Evolutionary conservation across 2,888 invertebrate genomes (phyloP).

Genomic region (Apamea crenata): DNA sequence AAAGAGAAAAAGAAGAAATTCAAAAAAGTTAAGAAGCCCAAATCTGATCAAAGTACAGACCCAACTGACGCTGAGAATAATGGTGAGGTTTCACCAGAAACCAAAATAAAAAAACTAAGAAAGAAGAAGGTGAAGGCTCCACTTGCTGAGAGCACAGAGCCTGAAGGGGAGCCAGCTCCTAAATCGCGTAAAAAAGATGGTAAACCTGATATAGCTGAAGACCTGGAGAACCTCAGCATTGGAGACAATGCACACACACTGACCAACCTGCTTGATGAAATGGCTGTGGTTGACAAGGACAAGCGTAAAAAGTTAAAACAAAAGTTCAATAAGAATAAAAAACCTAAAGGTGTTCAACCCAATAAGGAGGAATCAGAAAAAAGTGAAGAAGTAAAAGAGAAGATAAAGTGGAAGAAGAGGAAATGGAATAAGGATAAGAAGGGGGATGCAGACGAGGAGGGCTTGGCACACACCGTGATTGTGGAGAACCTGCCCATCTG

Average conservation of each 20-base stretch:
- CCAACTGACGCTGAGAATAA: constrained; percentile 58
- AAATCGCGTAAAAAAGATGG: constrained; percentile 75
- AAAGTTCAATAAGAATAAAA: constrained; percentile 74
- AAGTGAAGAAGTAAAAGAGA: constrained; percentile 75
- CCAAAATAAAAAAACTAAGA: constrained; percentile 72
- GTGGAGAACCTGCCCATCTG: constrained; percentile 82
- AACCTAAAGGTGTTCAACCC: constrained; percentile 50
- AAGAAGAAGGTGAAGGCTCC: constrained; percentile 75
- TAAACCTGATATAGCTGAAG: constrained; percentile 79
- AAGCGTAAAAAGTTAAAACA: constrained; percentile 77
- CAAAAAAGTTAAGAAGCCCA: constrained; percentile 71
- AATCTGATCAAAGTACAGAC: constrained; percentile 57
- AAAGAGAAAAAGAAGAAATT: constrained; percentile 68
- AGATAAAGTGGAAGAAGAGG: constrained; percentile 82
- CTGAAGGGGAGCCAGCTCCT: constrained; percentile 73
- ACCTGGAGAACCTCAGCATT: constrained; percentile 82
- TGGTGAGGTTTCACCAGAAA: constrained; percentile 57
- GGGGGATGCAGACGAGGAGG: constrained; percentile 68
- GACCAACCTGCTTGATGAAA: constrained; percentile 82
- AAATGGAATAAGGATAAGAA: constrained; percentile 85
- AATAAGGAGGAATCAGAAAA: constrained; percentile 66
- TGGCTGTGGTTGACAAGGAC: constrained; percentile 83
- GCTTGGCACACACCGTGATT: constrained; percentile 72
- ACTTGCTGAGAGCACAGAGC: constrained; percentile 57
- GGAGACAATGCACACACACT: constrained; percentile 85